Evolutionary conservation across 2,113 vertebrate genomes (phyloP).

Genomic region (Caranx melampygus): DNA sequence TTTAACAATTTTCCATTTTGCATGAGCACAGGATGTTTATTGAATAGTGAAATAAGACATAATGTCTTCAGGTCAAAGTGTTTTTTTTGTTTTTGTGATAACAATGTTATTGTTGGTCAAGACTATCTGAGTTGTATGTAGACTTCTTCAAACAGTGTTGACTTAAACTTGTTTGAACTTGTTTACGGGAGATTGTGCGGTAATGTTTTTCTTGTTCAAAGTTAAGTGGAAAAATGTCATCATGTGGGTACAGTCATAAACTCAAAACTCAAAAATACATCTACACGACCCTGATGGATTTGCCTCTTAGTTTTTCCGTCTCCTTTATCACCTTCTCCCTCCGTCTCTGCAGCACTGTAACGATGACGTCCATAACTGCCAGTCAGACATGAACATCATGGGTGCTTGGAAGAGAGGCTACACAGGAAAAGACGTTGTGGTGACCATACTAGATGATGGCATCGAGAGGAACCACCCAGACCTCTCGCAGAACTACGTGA

Average conservation of each 20-base stretch:
- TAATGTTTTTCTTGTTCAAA: neutral
- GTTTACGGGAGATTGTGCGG: neutral
- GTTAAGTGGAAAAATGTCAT: neutral
- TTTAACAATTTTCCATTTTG: neutral
- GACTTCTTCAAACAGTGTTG: neutral
- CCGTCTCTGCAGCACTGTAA: conserved; percentile 90
- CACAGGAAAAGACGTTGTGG: conserved; percentile 96
- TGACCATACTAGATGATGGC: conserved; percentile 97
- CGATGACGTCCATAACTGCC: conserved; percentile 95
- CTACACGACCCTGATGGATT: neutral
- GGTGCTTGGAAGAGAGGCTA: conserved; percentile 99
- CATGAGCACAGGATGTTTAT: neutral
- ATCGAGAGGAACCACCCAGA: conserved; percentile 98
- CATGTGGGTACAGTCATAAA: neutral
- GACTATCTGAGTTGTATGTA: neutral
- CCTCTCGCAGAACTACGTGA: conserved; percentile 97
- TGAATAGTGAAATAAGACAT: neutral
- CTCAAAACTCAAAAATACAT: neutral
- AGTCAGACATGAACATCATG: conserved; percentile 99
- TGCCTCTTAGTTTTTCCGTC: neutral
- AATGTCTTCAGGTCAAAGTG: neutral
- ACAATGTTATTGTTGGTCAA: neutral
- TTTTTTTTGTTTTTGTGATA: neutral
- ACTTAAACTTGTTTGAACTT: neutral
- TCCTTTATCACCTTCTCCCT: conserved; percentile 1